phyloP scores from a whole-genome alignment of 2,888 invertebrate species.

The Ectemnius lituratus region DNA sequence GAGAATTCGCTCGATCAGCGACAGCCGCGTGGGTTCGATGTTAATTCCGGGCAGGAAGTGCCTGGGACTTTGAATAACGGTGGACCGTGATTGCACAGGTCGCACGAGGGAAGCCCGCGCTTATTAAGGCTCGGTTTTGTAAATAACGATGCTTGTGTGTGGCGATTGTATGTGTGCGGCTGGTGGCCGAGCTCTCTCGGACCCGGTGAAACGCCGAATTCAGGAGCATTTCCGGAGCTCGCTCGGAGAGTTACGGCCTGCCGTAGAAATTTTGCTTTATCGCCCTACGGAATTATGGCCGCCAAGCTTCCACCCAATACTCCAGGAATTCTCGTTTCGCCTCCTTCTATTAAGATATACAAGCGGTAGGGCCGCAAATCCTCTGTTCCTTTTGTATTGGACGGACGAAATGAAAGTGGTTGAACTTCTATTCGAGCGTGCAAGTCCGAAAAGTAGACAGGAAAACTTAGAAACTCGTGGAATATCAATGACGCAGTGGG shows the following conservation, averaged over 20 bases:
- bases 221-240: conserved; percentile 37
- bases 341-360: no score
- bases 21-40: conserved; percentile 16
- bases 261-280: conserved; percentile 49
- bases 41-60: conserved; percentile 36
- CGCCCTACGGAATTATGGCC: conserved; percentile 38
- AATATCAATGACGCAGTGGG: no score
- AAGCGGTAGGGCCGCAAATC: no score
- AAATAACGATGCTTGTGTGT: conserved; percentile 46
- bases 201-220: conserved; percentile 49
- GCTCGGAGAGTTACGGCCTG: conserved; percentile 45
- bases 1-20: background rate
- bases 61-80: conserved; percentile 53
- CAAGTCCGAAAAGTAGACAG: no score
- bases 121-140: conserved; percentile 56
- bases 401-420: no score
- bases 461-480: no score
- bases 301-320: background rate
- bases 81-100: conserved; percentile 32
- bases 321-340: no score
- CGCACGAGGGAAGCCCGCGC: conserved; percentile 18
- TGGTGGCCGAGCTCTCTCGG: conserved; percentile 10
- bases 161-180: background rate
- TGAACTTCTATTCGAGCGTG: no score
- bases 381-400: no score